Base-by-base conservation (phyloP, 2,113 vertebrate genomes). In the Engystomops pustulosus region DNA sequence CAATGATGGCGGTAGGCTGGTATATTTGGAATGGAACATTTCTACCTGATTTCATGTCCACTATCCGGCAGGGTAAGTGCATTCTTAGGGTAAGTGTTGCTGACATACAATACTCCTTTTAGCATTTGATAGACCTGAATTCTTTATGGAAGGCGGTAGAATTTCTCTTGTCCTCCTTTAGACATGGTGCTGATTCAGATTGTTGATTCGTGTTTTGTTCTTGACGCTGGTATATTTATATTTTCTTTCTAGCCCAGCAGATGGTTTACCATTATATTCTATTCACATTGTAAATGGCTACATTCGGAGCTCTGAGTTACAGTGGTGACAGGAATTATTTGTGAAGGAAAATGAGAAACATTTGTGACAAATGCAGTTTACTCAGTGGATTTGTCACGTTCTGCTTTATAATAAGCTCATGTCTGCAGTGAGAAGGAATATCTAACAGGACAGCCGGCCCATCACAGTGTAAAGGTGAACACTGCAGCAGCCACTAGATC, bases 311-410 rank as follows among this genome's bases (percentile, higher is more conserved):
- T 81, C 7, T 34, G 27, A 38, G 79, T 51, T 69, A 70, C 44
- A 41, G 4, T 71, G 67, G 36, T 70, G 65, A 70, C 79, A 81
- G 34, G 34, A 81, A 55, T 70, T 25, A 55, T 53, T 70, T 53
- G 67, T 70, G 36, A 71, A 70, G 27, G 30, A 68, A 68, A 80
- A 69, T 68, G 79, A 34, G 44, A 70, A 81, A 15, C 45, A 81
- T 51, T 81, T 70, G 65, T 81, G 79, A 81, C 65, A 81, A 70
- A 3, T 53, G 45, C 79, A 18, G 30, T 71, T 70, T 81, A 81
- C 79, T 70, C 18, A 18, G 10, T 5, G 23, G 62, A 69, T 60
- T 81, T 71, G 80, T 81, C 32, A 71, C 67, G 27, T 51, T 36
- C 18, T 68, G 27, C 47, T 81, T 71, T 71, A 81, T 71, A 70